Conservation (phyloP, 2,888 invertebrate species). For the Brachypalpus laphriformis region DNA sequence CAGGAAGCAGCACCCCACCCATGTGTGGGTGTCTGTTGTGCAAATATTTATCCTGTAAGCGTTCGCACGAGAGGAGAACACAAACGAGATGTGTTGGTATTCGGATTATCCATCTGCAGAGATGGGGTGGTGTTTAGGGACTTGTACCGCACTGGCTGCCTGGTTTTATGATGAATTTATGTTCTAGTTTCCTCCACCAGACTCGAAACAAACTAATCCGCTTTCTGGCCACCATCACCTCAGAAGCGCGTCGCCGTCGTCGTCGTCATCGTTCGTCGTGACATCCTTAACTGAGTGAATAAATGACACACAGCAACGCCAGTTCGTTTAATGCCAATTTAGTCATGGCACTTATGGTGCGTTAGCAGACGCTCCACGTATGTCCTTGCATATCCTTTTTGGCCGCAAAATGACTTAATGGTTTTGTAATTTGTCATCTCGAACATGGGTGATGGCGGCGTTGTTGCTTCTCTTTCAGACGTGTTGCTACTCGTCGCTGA, state of each 20-base stretch:
- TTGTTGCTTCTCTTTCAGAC: constrained; percentile 13
- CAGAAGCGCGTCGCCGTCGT: constrained; percentile 36
- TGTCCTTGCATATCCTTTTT: constrained; percentile 65
- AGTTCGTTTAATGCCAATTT: constrained; percentile 72
- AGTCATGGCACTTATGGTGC: constrained; percentile 67
- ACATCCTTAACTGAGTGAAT: constrained; percentile 70
- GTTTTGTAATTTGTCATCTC: constrained; percentile 74
- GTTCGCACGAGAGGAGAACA: constrained; percentile 31
- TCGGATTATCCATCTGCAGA: constrained; percentile 57
- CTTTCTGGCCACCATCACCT: constrained; percentile 38
- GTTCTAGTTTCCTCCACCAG: constrained; percentile 54
- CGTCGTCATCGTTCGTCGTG: constrained; percentile 24
- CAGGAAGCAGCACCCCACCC: constrained; percentile 18
- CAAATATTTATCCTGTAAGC: constrained; percentile 70
- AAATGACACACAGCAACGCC: constrained; percentile 69
- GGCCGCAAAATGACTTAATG: constrained; percentile 74
- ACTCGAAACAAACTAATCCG: constrained; percentile 59
- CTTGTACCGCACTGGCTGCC: constrained; percentile 45
- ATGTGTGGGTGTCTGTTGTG: constrained; percentile 25
- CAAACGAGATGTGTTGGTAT: constrained; percentile 68
- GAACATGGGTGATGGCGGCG: constrained; percentile 49
- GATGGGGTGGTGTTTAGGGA: constrained; percentile 44
- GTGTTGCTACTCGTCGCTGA: constrained; percentile 32
- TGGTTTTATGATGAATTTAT: constrained; percentile 73
- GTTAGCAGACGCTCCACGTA: constrained; percentile 46